Percentiles rank a stretch among this genome's conserved stretches.
Conservation (phyloP, 2,888 invertebrate genomes). For the Idaea aversata region DNA sequence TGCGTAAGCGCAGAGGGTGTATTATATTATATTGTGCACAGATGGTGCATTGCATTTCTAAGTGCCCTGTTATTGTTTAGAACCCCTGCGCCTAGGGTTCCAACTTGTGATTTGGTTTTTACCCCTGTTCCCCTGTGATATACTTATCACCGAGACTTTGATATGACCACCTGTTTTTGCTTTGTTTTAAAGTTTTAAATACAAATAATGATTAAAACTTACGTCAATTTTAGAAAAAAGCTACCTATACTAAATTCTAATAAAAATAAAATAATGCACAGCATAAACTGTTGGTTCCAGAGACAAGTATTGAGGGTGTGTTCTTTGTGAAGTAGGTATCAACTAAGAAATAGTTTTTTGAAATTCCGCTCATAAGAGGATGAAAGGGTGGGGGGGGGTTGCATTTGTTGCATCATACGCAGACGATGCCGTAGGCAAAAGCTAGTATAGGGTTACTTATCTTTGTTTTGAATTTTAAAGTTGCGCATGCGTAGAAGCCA, state of each 20-base stretch:
- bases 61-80: constrained; percentile 37
- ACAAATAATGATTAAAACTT: not conserved
- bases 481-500: constrained; percentile 37
- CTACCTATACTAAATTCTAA: too few relatives aligned
- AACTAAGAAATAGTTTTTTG: too few relatives aligned
- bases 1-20: constrained; percentile 38
- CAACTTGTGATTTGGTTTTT: constrained; percentile 37
- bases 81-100: constrained; percentile 29
- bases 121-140: not conserved
- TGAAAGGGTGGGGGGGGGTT: too few relatives aligned
- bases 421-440: too few relatives aligned
- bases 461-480: not conserved
- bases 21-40: constrained; percentile 52
- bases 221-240: not conserved
- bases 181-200: not conserved
- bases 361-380: too few relatives aligned
- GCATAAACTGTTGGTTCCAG: too few relatives aligned
- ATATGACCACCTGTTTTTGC: not conserved
- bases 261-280: too few relatives aligned
- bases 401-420: too few relatives aligned
- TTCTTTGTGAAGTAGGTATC: too few relatives aligned
- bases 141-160: not conserved
- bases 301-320: too few relatives aligned
- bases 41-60: constrained; percentile 49
- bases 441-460: not conserved